phyloP scores from a whole-genome alignment of 2,797 vertebrate species.

The Arvicola amphibius region DNA sequence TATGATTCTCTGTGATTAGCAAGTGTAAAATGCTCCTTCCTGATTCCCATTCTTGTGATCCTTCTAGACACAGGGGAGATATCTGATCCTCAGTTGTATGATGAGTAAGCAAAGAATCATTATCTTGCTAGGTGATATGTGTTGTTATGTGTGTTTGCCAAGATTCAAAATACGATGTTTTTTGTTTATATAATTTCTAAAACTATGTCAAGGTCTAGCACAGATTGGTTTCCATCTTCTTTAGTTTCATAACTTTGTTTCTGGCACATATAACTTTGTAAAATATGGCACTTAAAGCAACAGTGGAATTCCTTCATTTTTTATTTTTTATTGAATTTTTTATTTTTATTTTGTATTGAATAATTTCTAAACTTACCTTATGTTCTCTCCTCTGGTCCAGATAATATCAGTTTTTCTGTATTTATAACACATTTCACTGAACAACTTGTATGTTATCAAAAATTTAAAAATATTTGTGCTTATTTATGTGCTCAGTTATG shows the following conservation, averaged over 20 bases:
- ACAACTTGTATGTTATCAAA: rapidly evolving
- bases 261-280: neutral
- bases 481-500: neutral
- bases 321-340: neutral
- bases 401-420: neutral
- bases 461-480: neutral
- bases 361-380: neutral
- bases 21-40: neutral
- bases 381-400: too few relatives aligned
- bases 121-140: neutral
- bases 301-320: neutral
- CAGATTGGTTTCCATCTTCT: neutral
- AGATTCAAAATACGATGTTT: neutral
- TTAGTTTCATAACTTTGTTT: neutral
- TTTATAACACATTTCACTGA: too few relatives aligned
- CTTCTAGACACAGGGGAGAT: neutral
- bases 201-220: too few relatives aligned
- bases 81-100: neutral
- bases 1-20: neutral
- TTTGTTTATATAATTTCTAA: neutral
- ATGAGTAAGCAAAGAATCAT: neutral
- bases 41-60: too few relatives aligned
- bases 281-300: neutral
- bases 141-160: neutral
- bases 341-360: neutral